phyloP scores from a whole-genome alignment of 35 echinoderm and acorn worm species.

The Stichopus chloronotus region DNA sequence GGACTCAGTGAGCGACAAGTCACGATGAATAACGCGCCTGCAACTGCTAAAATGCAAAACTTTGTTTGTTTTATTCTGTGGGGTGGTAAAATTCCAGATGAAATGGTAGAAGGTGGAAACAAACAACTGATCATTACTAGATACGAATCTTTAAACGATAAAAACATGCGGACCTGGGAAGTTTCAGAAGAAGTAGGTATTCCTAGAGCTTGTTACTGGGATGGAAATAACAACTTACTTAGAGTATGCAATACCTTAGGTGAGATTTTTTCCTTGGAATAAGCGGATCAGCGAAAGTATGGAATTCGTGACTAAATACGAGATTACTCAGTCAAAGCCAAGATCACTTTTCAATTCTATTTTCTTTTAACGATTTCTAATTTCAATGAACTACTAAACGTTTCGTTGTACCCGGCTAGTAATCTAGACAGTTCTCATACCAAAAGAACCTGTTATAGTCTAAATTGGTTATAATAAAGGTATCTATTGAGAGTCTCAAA shows the following conservation, averaged over 20 bases:
- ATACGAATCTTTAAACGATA: not conserved
- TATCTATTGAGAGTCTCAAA: no score
- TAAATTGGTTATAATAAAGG: no score
- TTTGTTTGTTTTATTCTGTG: not conserved
- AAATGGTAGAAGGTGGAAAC: not conserved
- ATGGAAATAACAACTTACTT: not conserved
- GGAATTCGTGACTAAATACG: no score
- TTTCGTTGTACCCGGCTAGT: no score
- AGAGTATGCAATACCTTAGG: not conserved
- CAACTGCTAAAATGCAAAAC: not conserved
- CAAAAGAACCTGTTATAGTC: no score
- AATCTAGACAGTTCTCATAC: no score
- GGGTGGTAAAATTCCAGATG: not conserved
- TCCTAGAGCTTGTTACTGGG: conserved; percentile 3
- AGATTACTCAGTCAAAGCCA: no score
- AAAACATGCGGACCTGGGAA: not conserved
- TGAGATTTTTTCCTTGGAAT: not conserved
- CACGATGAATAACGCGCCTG: not conserved
- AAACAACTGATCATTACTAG: not conserved
- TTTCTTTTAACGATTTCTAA: no score
- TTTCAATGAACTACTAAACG: no score
- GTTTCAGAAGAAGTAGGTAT: not conserved
- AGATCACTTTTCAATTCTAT: no score
- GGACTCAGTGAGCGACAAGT: no score
- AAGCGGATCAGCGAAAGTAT: no score